A percentile compares a stretch with the other conserved stretches of the same genome.
Conservation (phyloP, 2,113 vertebrate species). For the Terrapene triunguis region DNA sequence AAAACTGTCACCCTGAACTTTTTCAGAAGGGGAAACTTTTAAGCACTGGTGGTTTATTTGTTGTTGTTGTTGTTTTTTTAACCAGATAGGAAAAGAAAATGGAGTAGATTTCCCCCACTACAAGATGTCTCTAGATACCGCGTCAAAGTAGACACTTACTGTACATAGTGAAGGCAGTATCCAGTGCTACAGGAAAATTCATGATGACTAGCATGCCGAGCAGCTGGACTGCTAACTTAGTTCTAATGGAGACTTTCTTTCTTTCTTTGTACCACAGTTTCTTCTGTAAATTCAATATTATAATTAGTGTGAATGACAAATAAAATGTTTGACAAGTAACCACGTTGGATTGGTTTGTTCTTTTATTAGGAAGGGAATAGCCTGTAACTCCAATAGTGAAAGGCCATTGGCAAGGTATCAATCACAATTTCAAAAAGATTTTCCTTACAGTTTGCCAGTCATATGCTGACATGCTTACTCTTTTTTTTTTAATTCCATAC, state of each 20-base stretch:
- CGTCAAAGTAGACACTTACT: constrained; percentile 4
- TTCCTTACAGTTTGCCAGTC: accelerated
- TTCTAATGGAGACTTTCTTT: constrained; percentile 50
- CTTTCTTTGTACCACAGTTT: constrained; percentile 76
- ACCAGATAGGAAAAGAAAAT: constrained; percentile 9
- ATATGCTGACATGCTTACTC: not conserved
- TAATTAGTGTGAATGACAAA: constrained; percentile 79
- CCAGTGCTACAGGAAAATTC: constrained; percentile 9
- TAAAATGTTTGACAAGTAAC: constrained; percentile 78
- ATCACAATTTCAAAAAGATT: not conserved
- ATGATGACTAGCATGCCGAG: constrained; percentile 55
- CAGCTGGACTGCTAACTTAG: constrained; percentile 74
- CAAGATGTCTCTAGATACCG: constrained; percentile 25
- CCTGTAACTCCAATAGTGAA: not conserved
- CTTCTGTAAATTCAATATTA: constrained; percentile 80
- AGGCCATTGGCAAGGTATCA: accelerated
- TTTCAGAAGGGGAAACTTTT: constrained; percentile 36
- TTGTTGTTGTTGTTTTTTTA: constrained; percentile 6
- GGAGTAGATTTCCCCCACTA: constrained; percentile 4
- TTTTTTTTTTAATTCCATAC: not conserved
- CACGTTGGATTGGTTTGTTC: not conserved
- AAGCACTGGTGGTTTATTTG: constrained; percentile 5
- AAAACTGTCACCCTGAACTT: not conserved
- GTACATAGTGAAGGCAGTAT: constrained; percentile 7
- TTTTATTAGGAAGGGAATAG: constrained; percentile 15